phyloP scores from a whole-genome alignment of 2,113 vertebrate species.

The Rhipidura dahli region DNA sequence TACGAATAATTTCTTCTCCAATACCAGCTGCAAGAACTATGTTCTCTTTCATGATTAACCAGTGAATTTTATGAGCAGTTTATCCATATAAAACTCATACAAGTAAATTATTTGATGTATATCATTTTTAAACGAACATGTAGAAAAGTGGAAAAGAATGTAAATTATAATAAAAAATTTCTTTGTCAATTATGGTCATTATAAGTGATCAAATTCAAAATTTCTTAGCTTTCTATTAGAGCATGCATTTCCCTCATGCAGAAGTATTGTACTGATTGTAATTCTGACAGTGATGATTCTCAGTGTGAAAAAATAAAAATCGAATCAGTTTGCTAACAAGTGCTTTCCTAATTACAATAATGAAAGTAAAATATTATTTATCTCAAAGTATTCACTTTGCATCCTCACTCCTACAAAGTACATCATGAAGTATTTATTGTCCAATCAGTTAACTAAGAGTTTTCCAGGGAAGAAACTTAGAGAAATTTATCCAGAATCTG shows the following conservation, averaged over 20 bases:
- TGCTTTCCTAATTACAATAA: background rate
- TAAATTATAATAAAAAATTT: background rate
- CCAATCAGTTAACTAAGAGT: background rate
- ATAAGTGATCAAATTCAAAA: background rate
- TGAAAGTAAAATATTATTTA: slow-evolving; percentile 30
- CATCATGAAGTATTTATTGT: background rate
- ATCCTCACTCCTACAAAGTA: background rate
- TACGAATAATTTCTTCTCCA: background rate
- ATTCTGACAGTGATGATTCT: background rate
- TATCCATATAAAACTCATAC: background rate
- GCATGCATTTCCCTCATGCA: background rate
- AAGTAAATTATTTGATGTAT: background rate
- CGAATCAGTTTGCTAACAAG: background rate
- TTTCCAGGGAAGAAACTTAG: background rate
- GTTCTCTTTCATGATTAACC: background rate
- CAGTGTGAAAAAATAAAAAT: background rate
- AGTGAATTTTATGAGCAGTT: background rate
- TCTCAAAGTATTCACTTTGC: no score
- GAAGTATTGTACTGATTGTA: background rate
- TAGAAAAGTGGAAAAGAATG: background rate
- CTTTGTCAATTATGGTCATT: background rate
- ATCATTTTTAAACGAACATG: background rate
- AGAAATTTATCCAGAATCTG: background rate
- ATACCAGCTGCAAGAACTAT: background rate
- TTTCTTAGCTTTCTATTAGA: background rate